Evolutionary conservation across 2,888 invertebrate species (phyloP), one percentile per base, ranked within the genome.

Genomic region (Platycheirus albimanus): DNA sequence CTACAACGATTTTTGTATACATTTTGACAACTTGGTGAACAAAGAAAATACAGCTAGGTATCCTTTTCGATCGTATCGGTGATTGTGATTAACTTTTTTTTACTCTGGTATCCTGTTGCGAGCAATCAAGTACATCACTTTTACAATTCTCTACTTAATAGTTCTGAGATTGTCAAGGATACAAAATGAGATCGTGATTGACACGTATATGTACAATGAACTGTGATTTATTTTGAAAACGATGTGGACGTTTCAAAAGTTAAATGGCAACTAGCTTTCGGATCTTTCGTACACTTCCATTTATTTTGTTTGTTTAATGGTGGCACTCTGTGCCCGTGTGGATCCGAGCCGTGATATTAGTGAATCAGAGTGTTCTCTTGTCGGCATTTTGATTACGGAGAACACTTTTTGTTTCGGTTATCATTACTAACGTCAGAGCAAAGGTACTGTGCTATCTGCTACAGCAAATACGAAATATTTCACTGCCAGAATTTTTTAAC

Each of bases 221-320:
- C 41, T 24, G 28, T 56, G 56, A n/a, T n/a, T n/a, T n/a, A n/a
- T n/a, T 13, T 47, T 52, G 51, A 61, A 74, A 24, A 64, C 79
- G 86, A 85, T 85, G 85, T 78, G 75, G 74, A 85, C 78, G 85
- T 80, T 79, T 83, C 84, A 80, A 85, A 85, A 74, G 80, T 79
- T 85, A 75, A 85, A 79, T 85, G 78, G 78, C 86, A 86, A 86
- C 86, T 86, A 85, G 72, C 83, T 78, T 77, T 83, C 69, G 72
- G 78, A 43, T 85, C 76, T 66, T 83, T 70, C 63, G 11, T 74
- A 58, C 77, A 30, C 75, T 52, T 71, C 72, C 80, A 84, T 86
- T 86, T 86, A 85, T 86, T 86, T 78, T 86, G 77, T 78, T 84
- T 85, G 47, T 72, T 84, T 67, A 49, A 72, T 72, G 24, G 66